phyloP scores from a whole-genome alignment of 2,797 vertebrate species.

The Tolypeutes matacus region DNA sequence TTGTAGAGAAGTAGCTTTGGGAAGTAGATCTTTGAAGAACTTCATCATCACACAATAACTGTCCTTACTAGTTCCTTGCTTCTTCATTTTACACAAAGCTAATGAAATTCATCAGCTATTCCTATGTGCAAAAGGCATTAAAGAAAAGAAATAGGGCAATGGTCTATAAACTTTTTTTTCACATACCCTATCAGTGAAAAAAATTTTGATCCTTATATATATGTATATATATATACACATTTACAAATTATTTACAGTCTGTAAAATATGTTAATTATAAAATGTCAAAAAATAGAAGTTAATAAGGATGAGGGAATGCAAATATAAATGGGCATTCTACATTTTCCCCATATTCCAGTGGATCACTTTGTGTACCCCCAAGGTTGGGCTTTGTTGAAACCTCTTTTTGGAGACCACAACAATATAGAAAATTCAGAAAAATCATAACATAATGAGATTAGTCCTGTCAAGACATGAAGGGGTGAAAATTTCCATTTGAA shows the following conservation, averaged over 20 bases:
- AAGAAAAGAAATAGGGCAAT: not conserved
- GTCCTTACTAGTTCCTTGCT: not conserved
- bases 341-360: not conserved
- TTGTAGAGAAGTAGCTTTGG: not conserved
- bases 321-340: not conserved
- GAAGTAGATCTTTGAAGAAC: not conserved
- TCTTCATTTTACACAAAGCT: not conserved
- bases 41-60: not conserved
- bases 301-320: not conserved
- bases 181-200: not conserved
- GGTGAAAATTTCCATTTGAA: slow-evolving; percentile 70
- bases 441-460: slow-evolving; percentile 81
- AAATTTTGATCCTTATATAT: not conserved
- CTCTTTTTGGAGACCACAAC: not conserved
- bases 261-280: not conserved
- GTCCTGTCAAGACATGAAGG: slow-evolving; percentile 73
- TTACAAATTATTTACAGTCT: not conserved
- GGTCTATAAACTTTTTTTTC: not conserved
- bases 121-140: not conserved
- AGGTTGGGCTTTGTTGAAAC: not conserved
- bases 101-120: not conserved
- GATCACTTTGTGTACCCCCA: not conserved
- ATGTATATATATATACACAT: not conserved
- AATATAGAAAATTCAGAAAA: slow-evolving; percentile 13
- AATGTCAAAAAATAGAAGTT: not conserved